Conservation (phyloP, 2,888 invertebrate species). For the Caenorhabditis sp. region DNA sequence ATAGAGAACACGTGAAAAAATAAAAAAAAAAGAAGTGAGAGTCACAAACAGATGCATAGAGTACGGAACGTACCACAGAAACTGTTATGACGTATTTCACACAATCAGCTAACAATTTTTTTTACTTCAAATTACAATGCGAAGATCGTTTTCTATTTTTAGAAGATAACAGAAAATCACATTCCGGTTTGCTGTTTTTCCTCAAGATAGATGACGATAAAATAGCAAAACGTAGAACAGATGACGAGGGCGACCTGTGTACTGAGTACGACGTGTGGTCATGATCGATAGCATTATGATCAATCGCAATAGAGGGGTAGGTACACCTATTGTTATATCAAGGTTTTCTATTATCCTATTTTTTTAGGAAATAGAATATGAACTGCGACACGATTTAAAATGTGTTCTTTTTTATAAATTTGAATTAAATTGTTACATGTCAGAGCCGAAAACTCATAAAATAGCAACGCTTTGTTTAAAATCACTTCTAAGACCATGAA, state of each 20-base stretch:
- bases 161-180: slow-evolving; percentile 26
- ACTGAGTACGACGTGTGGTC: slow-evolving; percentile 7
- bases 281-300: slow-evolving; percentile 7
- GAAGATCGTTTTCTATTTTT: slow-evolving; percentile 37
- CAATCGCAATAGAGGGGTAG: neutral
- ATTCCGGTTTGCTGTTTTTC: slow-evolving; percentile 36
- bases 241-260: slow-evolving; percentile 15
- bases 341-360: too few relatives aligned
- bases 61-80: slow-evolving; percentile 1
- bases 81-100: slow-evolving; percentile 24
- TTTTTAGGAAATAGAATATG: too few relatives aligned
- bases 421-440: too few relatives aligned
- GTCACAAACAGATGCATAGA: slow-evolving; percentile 34
- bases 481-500: too few relatives aligned
- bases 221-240: neutral
- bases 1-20: slow-evolving; percentile 37
- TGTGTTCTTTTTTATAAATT: too few relatives aligned
- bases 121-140: slow-evolving; percentile 15
- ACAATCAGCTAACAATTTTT: slow-evolving; percentile 29
- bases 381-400: too few relatives aligned
- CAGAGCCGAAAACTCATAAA: too few relatives aligned
- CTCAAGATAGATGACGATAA: slow-evolving; percentile 1
- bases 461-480: too few relatives aligned
- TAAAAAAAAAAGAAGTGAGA: too few relatives aligned
- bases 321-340: too few relatives aligned